These are phyloP conservation scores for Darevskia nairensis DNA, from an alignment of 2,797 vertebrate genomes.

Conservation along the genomic window DNA sequence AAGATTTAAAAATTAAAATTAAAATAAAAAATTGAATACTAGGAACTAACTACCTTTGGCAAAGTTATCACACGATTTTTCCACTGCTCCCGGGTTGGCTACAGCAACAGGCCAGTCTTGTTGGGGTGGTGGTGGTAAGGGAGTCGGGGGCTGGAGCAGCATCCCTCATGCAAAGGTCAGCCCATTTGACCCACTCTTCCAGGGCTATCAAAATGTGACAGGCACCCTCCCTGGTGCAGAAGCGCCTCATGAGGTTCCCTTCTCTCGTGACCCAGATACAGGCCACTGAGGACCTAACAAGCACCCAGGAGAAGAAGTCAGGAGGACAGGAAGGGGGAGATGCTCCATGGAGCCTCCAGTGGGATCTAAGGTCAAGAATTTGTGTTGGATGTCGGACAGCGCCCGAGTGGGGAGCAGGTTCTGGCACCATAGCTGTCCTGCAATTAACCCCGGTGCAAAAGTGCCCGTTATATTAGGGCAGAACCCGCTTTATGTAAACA, in stretches of 20 bases:
- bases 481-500: not conserved
- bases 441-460: not conserved
- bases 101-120: slow-evolving; percentile 15
- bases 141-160: not conserved
- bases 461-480: not conserved
- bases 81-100: slow-evolving; percentile 39
- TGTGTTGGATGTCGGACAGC: not conserved
- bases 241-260: not conserved
- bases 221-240: not conserved
- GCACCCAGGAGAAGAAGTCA: not conserved
- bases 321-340: not conserved
- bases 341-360: not conserved
- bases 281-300: not conserved
- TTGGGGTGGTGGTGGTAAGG: not conserved
- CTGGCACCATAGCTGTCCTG: not conserved
- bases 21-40: slow-evolving; percentile 32
- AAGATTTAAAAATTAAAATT: slow-evolving; percentile 46
- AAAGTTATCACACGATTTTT: slow-evolving; percentile 41
- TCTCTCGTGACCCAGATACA: not conserved
- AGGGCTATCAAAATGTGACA: not conserved
- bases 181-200: not conserved
- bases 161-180: not conserved
- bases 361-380: not conserved
- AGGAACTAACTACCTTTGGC: slow-evolving; percentile 50
- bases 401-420: not conserved